Conservation (phyloP, 1,140 invertebrate genomes). For the Papilio helenus region DNA sequence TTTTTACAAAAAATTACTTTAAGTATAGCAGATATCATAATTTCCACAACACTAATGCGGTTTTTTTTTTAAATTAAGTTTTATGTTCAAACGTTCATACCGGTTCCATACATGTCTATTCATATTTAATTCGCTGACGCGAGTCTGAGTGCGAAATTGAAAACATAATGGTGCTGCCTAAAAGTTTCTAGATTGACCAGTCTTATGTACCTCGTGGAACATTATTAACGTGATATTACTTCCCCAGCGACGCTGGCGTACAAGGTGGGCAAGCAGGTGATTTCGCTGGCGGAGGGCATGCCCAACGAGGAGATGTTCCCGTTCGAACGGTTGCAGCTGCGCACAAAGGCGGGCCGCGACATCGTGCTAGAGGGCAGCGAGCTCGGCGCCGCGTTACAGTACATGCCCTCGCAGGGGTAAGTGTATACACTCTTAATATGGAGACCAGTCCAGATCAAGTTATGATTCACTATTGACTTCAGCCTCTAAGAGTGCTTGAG, state of each 20-base stretch:
- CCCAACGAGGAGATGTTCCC: slow-evolving; percentile 91
- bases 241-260: slow-evolving; percentile 86
- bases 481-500: neutral
- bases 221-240: neutral
- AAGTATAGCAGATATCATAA: too few species aligned
- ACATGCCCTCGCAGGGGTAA: slow-evolving; percentile 89
- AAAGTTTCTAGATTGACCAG: too few species aligned
- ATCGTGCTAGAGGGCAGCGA: slow-evolving; percentile 84
- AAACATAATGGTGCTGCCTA: too few species aligned
- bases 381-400: slow-evolving; percentile 87
- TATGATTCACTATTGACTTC: neutral
- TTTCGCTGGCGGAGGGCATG: slow-evolving; percentile 90
- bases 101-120: too few species aligned
- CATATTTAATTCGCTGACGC: too few species aligned
- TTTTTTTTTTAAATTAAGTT: too few species aligned
- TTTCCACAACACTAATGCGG: too few species aligned
- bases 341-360: slow-evolving; percentile 84
- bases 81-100: too few species aligned
- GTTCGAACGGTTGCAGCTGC: slow-evolving; percentile 86
- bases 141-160: too few species aligned
- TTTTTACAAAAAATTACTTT: too few species aligned
- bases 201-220: neutral
- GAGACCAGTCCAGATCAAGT: neutral
- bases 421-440: neutral
- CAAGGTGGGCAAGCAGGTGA: slow-evolving; percentile 85